A percentile compares a stretch with the other conserved stretches of the same genome.
phyloP scores from a whole-genome alignment of 1,140 invertebrate species.

The Lepeophtheirus salmonis region DNA sequence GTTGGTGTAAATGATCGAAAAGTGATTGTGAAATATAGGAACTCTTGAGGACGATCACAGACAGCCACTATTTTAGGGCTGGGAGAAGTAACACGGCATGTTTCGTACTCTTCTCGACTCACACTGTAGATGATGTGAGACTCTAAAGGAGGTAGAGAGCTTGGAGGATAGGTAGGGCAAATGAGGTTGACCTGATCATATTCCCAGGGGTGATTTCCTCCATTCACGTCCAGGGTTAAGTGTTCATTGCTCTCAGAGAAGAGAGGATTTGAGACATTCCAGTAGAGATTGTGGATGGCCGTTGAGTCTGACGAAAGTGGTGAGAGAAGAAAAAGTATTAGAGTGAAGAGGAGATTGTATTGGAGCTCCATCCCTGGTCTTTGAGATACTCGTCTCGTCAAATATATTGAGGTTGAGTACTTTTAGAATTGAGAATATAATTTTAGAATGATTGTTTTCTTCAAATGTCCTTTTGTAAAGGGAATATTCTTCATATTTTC shows the following conservation, averaged over 20 bases:
- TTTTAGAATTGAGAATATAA: too few species aligned
- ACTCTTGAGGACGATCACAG: constrained; percentile 80
- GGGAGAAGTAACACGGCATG: constrained; percentile 80
- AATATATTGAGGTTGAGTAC: too few species aligned
- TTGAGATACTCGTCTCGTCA: too few species aligned
- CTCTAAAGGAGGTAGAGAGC: constrained; percentile 35
- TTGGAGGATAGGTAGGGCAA: constrained; percentile 56
- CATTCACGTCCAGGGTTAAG: constrained; percentile 87
- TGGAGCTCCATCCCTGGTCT: too few species aligned
- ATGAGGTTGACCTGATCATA: constrained; percentile 91
- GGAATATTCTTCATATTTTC: too few species aligned
- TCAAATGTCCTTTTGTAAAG: too few species aligned
- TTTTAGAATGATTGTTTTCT: too few species aligned
- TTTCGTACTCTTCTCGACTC: constrained; percentile 85
- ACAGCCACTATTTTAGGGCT: constrained; percentile 78
- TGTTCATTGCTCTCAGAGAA: constrained; percentile 93
- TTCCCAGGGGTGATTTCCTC: constrained; percentile 75
- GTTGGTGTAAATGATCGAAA: constrained; percentile 88
- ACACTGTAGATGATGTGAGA: constrained; percentile 26
- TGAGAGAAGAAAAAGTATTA: too few species aligned
- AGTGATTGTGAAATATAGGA: constrained; percentile 89
- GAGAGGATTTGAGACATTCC: constrained; percentile 38
- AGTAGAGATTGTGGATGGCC: constrained; percentile 27
- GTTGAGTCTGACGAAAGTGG: too few species aligned
- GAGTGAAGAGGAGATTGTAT: too few species aligned